phyloP scores from a whole-genome alignment of 1,140 invertebrate species.

The Tetramorium parvispinum region DNA sequence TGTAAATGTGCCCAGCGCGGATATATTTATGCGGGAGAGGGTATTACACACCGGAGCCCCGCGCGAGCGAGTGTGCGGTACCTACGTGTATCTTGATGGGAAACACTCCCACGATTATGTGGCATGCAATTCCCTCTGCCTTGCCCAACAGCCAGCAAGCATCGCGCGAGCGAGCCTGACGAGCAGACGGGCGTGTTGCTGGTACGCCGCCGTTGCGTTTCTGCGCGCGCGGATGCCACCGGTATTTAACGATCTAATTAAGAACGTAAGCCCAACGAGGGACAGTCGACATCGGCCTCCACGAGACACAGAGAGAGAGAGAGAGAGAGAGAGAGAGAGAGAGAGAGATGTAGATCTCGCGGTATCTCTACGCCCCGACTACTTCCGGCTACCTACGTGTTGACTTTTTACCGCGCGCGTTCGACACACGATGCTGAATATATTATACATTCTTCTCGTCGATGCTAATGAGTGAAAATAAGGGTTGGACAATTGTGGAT shows the following conservation, averaged over 20 bases:
- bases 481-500: not conserved
- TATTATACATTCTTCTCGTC: not conserved
- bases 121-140: slow-evolving; percentile 83
- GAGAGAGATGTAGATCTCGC: not conserved
- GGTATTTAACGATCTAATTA: slow-evolving; percentile 80
- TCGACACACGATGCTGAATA: not conserved
- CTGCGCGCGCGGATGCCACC: slow-evolving; percentile 64
- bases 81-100: slow-evolving; percentile 84
- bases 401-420: slow-evolving; percentile 5
- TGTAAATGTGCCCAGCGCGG: slow-evolving; percentile 80
- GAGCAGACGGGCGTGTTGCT: slow-evolving; percentile 18
- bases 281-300: not conserved
- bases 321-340: not conserved
- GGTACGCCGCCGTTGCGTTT: slow-evolving; percentile 23
- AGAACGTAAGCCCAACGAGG: slow-evolving; percentile 62
- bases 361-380: slow-evolving; percentile 1
- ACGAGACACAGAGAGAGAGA: not conserved
- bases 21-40: slow-evolving; percentile 69
- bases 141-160: slow-evolving; percentile 74
- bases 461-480: slow-evolving; percentile 2
- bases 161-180: slow-evolving; percentile 47
- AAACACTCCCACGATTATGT: slow-evolving; percentile 85
- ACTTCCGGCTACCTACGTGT: slow-evolving; percentile 24
- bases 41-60: slow-evolving; percentile 76
- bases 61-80: slow-evolving; percentile 71